Evolutionary conservation across 64 coral and sea anemone genomes (phyloP).

Genomic region (Porites australiensis): DNA sequence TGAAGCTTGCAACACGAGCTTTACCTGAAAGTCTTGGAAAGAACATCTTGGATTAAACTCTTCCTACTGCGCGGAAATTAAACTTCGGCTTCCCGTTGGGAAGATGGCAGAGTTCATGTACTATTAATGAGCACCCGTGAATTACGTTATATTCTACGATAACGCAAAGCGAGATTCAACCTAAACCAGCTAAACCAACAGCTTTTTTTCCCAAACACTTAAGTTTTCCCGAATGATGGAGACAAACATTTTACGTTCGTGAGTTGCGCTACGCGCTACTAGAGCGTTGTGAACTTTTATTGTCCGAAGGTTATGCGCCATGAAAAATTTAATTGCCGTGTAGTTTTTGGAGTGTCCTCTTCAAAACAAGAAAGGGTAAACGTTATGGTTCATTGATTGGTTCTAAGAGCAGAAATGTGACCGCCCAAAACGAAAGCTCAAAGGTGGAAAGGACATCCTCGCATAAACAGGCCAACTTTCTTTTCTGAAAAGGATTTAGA

Average conservation of each 20-base stretch:
- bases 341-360: conserved; percentile 1
- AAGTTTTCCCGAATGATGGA: too few relatives aligned
- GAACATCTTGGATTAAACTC: not conserved
- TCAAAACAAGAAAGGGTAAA: not conserved
- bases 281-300: not conserved
- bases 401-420: not conserved
- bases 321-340: conserved; percentile 4
- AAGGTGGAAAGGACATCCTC: too few relatives aligned
- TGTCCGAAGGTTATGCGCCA: conserved; percentile 31
- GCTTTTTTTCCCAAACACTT: not conserved
- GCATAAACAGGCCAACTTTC: too few relatives aligned
- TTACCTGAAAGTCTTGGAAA: conserved; percentile 30
- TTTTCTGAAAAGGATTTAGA: too few relatives aligned
- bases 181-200: not conserved
- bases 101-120: not conserved
- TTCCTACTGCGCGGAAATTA: not conserved
- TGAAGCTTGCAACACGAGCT: not conserved
- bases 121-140: conserved; percentile 28
- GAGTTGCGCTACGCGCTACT: too few relatives aligned
- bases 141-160: conserved; percentile 27
- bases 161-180: conserved; percentile 25
- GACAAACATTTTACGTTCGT: too few relatives aligned
- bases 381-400: not conserved
- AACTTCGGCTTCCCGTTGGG: conserved; percentile 11
- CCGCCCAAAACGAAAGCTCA: too few relatives aligned